Evolutionary conservation across 37 sponge, comb jelly and placozoan genomes (phyloP), one percentile per base, ranked within the genome.

Genomic region (Diacarnus erythraeanus): DNA sequence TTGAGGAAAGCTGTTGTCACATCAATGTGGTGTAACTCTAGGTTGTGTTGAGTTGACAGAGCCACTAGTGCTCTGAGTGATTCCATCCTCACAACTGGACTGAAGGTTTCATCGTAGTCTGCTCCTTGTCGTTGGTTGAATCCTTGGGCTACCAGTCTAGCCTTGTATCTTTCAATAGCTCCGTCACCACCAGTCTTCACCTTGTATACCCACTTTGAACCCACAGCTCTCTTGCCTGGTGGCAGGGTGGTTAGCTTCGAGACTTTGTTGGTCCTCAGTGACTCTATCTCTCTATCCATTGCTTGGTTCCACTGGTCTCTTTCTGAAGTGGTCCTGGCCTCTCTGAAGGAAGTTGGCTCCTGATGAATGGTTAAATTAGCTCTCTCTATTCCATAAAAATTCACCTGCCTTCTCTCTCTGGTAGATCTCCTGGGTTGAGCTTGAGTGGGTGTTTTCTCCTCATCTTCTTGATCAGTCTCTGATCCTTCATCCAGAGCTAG

Each of bases 1-100:
- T 60, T 60, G 61, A 26, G 61, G 61, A 21, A 60, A 25, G 61
- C 27, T 60, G 61, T 60, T 17, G 61, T 60, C 27, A 60, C 61
- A 17, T 60, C 61, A 6, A 60, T 25, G 6, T 60, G 61, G 22
- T 60, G 61, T 25, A 60, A 17, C 23, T 60, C n/a, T 60, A 60
- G 27, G 27, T 20, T 26, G 61, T 60, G 61, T 47, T 47, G 51
- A 47, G 51, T 47, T 47, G 51, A 47, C 51, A 47, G 51, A 6
- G 51, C 51, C 51, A 47, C 51, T 47, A 47, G 12, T 47, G 51
- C 12, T 47, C 51, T 47, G 51, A n/a, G n/a, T n/a, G n/a, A n/a
- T n/a, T n/a, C n/a, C n/a, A n/a, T n/a, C n/a, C n/a, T n/a, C n/a
- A 47, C 51, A 47, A 47, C 51, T 47, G 51, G 51, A 47, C 51